Evolutionary conservation across 2,797 vertebrate genomes (phyloP), one percentile per base, ranked within the genome.

Genomic region (Phataginus tetradactyla): DNA sequence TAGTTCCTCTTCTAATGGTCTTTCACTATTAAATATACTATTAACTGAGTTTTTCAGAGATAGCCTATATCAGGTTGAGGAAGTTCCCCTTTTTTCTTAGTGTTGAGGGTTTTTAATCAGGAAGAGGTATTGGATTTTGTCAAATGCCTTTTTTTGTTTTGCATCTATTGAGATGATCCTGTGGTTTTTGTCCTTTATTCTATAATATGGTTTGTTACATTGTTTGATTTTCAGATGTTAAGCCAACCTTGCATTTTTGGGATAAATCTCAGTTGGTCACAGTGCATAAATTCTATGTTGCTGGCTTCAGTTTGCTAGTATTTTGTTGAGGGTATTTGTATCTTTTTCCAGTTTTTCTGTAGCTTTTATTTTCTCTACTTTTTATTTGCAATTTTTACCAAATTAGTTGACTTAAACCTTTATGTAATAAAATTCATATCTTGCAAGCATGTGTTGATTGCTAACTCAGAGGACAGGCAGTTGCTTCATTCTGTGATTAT

Each of bases 201-300:
- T 86, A 51, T 53, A n/a, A 85, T 39, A 29, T 25, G 14, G 10
- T 59, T 4, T 77, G 2, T 83, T 53, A 72, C 1, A 77, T 39
- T 66, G 29, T 69, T 85, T 94, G 66, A 85, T 93, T 92, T 90
- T 90, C 78, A 85, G 34, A 49, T 80, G 15, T 93, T 94, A 85
- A 92, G 55, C 88, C 90, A 93, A 78, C 86, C 59, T 88, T 94
- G 72, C 42, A 89, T 94, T 94, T 68, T 80, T 94, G 84, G 68
- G 18, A 78, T 80, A 85, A 91, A 81, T 95, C 45, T 63, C 68
- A 83, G 7, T 86, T 91, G 32, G 18, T 81, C 49, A 59, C 71
- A 85, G 23, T 63, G 11, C 79, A 6, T 79, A 90, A 45, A 84
- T 91, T 91, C 42, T 91, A 90, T 37, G 14, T 66, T 71, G 45